Percentiles rank a stretch among this genome's conserved stretches.
Conservation (phyloP, 1,140 invertebrate species). For the Drosophila serrata region DNA sequence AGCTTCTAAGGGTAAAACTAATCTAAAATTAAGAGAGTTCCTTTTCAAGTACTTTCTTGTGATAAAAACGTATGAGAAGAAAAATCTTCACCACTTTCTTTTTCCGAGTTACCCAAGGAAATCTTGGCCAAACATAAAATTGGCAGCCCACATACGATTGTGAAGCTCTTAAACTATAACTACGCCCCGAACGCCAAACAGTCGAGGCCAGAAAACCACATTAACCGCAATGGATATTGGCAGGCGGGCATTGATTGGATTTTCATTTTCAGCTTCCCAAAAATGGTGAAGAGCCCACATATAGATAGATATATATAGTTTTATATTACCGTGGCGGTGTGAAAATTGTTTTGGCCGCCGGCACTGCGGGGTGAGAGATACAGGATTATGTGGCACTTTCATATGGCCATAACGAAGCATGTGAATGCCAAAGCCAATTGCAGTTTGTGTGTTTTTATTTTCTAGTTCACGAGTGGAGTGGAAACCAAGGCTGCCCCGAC, state of each 20-base stretch:
- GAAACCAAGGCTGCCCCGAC: constrained; percentile 37
- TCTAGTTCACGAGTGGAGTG: constrained; percentile 57
- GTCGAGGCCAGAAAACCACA: constrained; percentile 23
- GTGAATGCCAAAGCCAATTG: constrained; percentile 53
- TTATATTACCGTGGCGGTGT: constrained; percentile 59
- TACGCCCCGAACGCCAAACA: constrained; percentile 35
- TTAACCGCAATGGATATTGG: constrained; percentile 49
- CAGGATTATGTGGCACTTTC: constrained; percentile 73
- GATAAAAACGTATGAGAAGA: not conserved
- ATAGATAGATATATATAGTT: constrained; percentile 19
- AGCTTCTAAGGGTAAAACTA: constrained; percentile 23
- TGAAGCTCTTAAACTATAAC: constrained; percentile 41
- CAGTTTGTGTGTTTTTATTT: constrained; percentile 53
- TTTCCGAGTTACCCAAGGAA: not conserved
- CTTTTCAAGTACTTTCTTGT: not conserved
- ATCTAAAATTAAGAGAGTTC: constrained; percentile 31
- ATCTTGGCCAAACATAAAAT: constrained; percentile 3
- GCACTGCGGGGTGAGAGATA: constrained; percentile 18
- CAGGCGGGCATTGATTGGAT: constrained; percentile 49
- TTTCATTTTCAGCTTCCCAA: constrained; percentile 50
- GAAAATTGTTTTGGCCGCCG: constrained; percentile 71
- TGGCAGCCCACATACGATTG: constrained; percentile 44
- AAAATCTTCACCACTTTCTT: constrained; percentile 31
- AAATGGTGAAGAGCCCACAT: constrained; percentile 42
- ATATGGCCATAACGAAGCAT: constrained; percentile 63